Base-by-base conservation (phyloP, 1,140 invertebrate genomes). In the Drosophila varians region DNA sequence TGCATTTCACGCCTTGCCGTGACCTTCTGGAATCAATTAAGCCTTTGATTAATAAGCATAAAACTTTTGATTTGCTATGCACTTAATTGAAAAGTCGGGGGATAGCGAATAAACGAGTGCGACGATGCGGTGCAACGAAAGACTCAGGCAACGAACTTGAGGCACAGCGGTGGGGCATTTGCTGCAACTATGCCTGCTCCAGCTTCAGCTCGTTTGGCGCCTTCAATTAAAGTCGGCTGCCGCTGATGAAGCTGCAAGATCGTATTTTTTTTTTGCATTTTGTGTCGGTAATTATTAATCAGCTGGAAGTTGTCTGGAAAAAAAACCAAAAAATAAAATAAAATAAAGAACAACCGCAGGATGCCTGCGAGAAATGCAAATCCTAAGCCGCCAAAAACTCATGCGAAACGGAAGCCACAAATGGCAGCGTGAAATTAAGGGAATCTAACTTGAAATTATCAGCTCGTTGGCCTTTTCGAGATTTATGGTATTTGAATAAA, bases 351-450 rank as follows among this genome's bases (percentile, higher is more conserved):
- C n/a, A 64, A 21, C 70, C 45, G 51, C 70, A 73, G 70, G 70
- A 73, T 40, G 60, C 51, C 43, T 73, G 19, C 26, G 34, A n/a
- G 23, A 38, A 54, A 55, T 31, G 42, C 55, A 61, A 48, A 65
- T 65, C 36, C 11, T n/a, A 31, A 49, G 11, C 12, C n/a, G 46
- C 28, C 28, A 31, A 31, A 26, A 72, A 73, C 69, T 52, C 48
- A 73, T 73, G 43, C 71, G 62, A 58, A 80, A 80, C 82, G 82
- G 82, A 86, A 86, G 82, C 82, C 69, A 54, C 79, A 82, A 86
- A 82, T 87, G 82, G 77, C 82, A 86, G 82, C 82, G 58, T 74
- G 61, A 82, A 77, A 87, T 88, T 88, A 88, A 60, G 70, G 78
- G 65, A 65, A 46, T 87, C 77, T 77, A 87, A 86, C 69, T 54